phyloP scores from a whole-genome alignment of 2,888 invertebrate species.

The Leistus spinibarbis region DNA sequence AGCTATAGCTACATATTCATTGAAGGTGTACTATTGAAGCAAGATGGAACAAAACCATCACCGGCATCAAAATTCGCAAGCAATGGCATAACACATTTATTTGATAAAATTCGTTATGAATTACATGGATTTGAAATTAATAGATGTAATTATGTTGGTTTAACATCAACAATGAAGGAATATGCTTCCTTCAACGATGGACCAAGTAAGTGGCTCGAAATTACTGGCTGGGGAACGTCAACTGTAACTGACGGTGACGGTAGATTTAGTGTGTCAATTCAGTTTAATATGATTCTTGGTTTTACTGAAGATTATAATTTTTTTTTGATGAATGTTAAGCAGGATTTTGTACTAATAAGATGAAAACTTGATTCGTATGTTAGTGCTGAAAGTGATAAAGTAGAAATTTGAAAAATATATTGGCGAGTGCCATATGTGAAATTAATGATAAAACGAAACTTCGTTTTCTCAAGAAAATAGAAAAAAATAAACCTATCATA shows the following conservation, averaged over 20 bases:
- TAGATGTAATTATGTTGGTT: constrained; percentile 47
- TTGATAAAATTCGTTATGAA: constrained; percentile 51
- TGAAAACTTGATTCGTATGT: not conserved
- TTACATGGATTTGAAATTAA: constrained; percentile 50
- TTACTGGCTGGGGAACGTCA: constrained; percentile 43
- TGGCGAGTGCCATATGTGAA: not conserved
- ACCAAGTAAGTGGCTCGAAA: constrained; percentile 43
- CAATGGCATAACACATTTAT: constrained; percentile 47
- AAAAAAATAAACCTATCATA: constrained; percentile 25
- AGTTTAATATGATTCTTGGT: constrained; percentile 49
- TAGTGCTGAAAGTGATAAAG: not conserved
- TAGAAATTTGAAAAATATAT: not conserved
- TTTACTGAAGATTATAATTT: constrained; percentile 51
- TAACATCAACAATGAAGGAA: constrained; percentile 49
- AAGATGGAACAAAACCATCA: too few relatives aligned
- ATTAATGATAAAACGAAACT: not conserved
- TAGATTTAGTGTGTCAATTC: constrained; percentile 28
- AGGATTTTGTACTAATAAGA: constrained; percentile 44
- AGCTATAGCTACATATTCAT: constrained; percentile 44
- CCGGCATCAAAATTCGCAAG: constrained; percentile 41
- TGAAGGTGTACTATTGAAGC: too few relatives aligned
- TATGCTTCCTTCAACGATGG: constrained; percentile 46
- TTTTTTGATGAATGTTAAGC: constrained; percentile 51
- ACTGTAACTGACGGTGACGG: not conserved
- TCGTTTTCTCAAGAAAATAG: not conserved